phyloP scores from a whole-genome alignment of 1,140 invertebrate species.

The Andrena cerasifolii region DNA sequence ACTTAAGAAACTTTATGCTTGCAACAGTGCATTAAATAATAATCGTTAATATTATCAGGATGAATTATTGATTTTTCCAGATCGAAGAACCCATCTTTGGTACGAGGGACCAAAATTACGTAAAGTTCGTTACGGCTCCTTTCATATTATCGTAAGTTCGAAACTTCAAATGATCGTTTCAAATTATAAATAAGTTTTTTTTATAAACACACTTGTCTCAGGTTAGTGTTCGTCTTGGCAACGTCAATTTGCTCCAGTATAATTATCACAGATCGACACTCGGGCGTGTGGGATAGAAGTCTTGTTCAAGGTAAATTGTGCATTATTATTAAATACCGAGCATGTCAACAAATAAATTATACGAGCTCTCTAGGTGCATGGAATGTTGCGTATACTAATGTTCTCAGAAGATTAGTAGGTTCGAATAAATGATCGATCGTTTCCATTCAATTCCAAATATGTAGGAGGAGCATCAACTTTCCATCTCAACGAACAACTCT shows the following conservation, averaged over 20 bases:
- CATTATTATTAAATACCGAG: not conserved
- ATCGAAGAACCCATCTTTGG: slow-evolving; percentile 90
- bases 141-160: slow-evolving; percentile 87
- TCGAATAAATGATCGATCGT: too few species aligned
- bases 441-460: too few species aligned
- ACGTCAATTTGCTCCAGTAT: slow-evolving; percentile 90
- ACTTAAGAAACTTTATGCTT: not conserved
- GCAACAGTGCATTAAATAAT: not conserved
- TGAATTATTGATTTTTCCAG: slow-evolving; percentile 70
- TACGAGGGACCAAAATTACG: slow-evolving; percentile 84
- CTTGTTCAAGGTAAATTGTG: slow-evolving; percentile 86
- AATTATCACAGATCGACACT: slow-evolving; percentile 91
- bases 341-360: too few species aligned
- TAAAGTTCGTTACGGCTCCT: slow-evolving; percentile 90
- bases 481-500: too few species aligned
- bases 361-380: too few species aligned
- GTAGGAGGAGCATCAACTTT: too few species aligned
- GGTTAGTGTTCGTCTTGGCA: slow-evolving; percentile 91
- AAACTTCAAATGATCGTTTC: slow-evolving; percentile 1
- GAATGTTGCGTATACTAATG: too few species aligned
- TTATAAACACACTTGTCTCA: slow-evolving; percentile 72
- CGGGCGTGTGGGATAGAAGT: slow-evolving; percentile 90
- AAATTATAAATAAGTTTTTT: not conserved
- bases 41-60: not conserved
- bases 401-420: too few species aligned